Evolutionary conservation across 2,888 invertebrate species (phyloP).

Genomic region (Plagodis dolabraria): DNA sequence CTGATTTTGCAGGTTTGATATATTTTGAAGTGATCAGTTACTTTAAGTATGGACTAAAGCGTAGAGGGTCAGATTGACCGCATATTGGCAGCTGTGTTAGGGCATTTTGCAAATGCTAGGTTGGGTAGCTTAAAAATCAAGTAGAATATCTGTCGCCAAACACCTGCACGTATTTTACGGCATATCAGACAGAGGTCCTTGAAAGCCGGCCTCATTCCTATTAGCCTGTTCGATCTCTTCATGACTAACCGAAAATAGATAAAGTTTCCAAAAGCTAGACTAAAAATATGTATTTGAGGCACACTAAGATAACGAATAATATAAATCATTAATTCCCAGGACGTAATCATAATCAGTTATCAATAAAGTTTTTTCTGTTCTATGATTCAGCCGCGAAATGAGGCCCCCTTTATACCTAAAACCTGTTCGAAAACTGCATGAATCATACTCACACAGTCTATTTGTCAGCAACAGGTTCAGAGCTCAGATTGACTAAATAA

Average conservation of each 20-base stretch:
- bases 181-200: too few species aligned
- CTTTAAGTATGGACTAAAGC: too few species aligned
- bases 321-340: background rate
- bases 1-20: too few species aligned
- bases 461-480: conserved; percentile 51
- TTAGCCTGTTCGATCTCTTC: background rate
- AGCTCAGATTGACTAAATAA: conserved; percentile 39
- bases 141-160: too few species aligned
- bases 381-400: conserved; percentile 44
- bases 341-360: background rate
- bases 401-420: conserved; percentile 56
- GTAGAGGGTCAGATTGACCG: too few species aligned
- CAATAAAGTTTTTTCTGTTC: conserved; percentile 22
- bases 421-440: conserved; percentile 54
- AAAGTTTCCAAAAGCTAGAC: background rate
- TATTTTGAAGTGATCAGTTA: too few species aligned
- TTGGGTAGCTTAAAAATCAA: too few species aligned
- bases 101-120: too few species aligned
- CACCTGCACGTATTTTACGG: too few species aligned
- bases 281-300: background rate
- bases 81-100: too few species aligned
- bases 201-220: too few species aligned
- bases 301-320: background rate
- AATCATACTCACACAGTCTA: conserved; percentile 35
- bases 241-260: background rate